phyloP scores from a whole-genome alignment of 2,797 vertebrate genomes.

The Etheostoma nigrum region DNA sequence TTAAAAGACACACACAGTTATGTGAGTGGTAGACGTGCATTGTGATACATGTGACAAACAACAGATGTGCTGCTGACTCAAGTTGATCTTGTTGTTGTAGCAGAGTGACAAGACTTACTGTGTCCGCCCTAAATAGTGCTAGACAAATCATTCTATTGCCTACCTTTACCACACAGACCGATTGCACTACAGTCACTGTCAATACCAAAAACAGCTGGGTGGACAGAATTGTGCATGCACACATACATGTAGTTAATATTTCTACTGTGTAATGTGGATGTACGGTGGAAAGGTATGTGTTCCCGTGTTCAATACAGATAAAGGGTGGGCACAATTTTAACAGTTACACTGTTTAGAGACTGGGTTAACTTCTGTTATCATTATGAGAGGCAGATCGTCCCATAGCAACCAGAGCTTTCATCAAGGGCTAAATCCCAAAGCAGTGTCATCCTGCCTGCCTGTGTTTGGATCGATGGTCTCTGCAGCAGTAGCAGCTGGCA shows the following conservation, averaged over 20 bases:
- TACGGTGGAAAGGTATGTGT: background rate
- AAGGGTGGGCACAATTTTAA: conserved; percentile 10
- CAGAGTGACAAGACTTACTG: conserved; percentile 12
- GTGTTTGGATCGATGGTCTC: conserved; percentile 68
- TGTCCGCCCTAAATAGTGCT: background rate
- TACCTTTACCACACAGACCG: background rate
- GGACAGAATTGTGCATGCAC: background rate
- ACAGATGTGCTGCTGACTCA: conserved; percentile 22
- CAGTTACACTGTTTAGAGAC: conserved; percentile 30
- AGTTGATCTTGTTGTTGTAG: conserved; percentile 8
- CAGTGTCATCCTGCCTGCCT: conserved; percentile 51
- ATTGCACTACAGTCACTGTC: background rate
- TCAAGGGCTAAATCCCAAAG: conserved; percentile 62
- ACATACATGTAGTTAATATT: background rate
- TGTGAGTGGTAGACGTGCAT: conserved; percentile 10
- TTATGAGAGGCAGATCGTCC: conserved; percentile 10
- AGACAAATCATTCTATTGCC: background rate
- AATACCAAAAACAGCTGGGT: background rate
- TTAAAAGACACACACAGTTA: background rate
- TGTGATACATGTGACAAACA: conserved; percentile 27
- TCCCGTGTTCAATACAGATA: conserved; percentile 14
- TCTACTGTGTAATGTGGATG: background rate
- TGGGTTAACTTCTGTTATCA: conserved; percentile 22
- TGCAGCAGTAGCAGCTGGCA: conserved; percentile 75
- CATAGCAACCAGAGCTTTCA: conserved; percentile 45